Evolutionary conservation across 2,888 invertebrate genomes (phyloP).

Genomic region (Pseudococcus jackbeardsleyi): DNA sequence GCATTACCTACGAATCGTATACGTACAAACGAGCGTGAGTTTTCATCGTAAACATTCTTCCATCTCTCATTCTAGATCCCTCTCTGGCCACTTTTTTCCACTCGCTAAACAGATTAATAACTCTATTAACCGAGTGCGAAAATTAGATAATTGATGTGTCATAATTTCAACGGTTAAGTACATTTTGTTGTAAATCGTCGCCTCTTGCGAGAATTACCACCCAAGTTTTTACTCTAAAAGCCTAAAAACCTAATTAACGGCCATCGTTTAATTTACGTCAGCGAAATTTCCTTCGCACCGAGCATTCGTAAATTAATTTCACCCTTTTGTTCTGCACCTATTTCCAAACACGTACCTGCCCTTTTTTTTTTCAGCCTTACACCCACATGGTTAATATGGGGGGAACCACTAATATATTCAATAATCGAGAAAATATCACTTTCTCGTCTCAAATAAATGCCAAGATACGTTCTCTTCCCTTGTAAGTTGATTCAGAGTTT

Average conservation of each 20-base stretch:
- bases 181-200: conserved; percentile 9
- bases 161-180: conserved; percentile 36
- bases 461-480: background rate
- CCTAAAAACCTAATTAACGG: conserved; percentile 27
- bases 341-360: background rate
- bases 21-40: too few species aligned
- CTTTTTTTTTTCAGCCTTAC: background rate
- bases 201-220: background rate
- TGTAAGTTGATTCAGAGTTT: background rate
- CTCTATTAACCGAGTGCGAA: conserved; percentile 2
- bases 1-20: too few species aligned
- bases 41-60: background rate
- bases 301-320: background rate
- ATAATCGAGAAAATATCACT: background rate
- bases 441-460: conserved; percentile 21
- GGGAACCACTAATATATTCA: conserved; percentile 9
- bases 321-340: background rate
- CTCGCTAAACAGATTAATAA: conserved; percentile 32
- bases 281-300: background rate
- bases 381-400: background rate
- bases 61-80: background rate
- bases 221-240: background rate
- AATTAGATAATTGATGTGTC: conserved; percentile 46
- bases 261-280: conserved; percentile 37
- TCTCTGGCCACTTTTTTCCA: background rate